Evolutionary conservation across 2,797 vertebrate species (phyloP).

Genomic region (Thalassophryne amazonica): DNA sequence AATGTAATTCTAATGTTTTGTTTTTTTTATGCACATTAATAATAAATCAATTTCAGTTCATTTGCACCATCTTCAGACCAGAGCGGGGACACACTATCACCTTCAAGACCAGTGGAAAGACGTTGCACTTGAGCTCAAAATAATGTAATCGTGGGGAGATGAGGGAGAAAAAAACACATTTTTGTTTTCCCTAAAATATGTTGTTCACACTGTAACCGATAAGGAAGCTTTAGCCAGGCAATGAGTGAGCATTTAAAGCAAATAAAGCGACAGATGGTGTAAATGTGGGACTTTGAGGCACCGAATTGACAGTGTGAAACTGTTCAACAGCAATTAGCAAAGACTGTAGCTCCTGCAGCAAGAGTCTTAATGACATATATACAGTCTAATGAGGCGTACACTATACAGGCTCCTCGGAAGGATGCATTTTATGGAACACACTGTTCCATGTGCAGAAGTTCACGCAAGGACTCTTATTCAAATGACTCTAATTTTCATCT

Average conservation of each 20-base stretch:
- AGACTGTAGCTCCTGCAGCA: constrained; percentile 34
- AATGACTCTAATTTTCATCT: constrained; percentile 1
- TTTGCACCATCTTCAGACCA: too few relatives aligned
- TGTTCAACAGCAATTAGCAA: constrained; percentile 31
- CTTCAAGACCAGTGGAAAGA: too few relatives aligned
- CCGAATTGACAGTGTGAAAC: constrained; percentile 9
- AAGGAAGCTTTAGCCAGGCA: background rate
- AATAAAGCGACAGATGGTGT: constrained; percentile 23
- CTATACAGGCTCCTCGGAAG: constrained; percentile 11
- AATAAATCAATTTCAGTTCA: too few relatives aligned
- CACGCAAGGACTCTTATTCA: constrained; percentile 5
- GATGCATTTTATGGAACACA: constrained; percentile 1
- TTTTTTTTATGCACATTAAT: too few relatives aligned
- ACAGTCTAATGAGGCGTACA: too few relatives aligned
- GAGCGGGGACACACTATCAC: too few relatives aligned
- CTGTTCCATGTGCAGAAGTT: background rate
- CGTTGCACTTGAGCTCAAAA: too few relatives aligned
- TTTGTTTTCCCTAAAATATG: too few relatives aligned
- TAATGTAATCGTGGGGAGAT: too few relatives aligned
- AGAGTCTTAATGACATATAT: constrained; percentile 21
- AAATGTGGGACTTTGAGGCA: constrained; percentile 4
- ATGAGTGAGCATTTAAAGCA: constrained; percentile 10
- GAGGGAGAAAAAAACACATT: too few relatives aligned
- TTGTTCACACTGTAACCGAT: background rate
- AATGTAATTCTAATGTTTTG: too few relatives aligned